Conservation (phyloP, 2,888 invertebrate genomes). For the Linnaemya vulpina region DNA sequence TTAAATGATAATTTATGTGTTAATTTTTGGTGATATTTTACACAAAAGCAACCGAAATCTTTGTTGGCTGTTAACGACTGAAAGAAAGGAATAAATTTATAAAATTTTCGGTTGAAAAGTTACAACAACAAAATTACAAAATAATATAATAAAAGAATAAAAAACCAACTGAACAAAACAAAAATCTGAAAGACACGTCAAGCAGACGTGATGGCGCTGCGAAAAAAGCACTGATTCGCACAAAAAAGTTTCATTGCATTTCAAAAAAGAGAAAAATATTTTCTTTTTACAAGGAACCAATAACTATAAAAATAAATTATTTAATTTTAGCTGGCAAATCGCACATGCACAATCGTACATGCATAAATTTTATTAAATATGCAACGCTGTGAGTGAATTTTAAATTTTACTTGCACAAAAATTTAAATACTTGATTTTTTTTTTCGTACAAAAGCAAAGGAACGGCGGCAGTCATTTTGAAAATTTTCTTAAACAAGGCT, state of each 20-base stretch:
- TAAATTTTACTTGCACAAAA: neutral
- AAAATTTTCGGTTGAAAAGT: slow-evolving; percentile 26
- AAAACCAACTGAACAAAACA: slow-evolving; percentile 20
- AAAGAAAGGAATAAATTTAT: slow-evolving; percentile 16
- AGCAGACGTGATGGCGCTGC: slow-evolving; percentile 76
- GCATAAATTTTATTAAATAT: slow-evolving; percentile 8
- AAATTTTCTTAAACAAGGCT: too few species aligned
- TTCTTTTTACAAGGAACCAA: slow-evolving; percentile 39
- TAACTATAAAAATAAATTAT: slow-evolving; percentile 60
- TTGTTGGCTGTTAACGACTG: slow-evolving; percentile 28
- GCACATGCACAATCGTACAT: neutral
- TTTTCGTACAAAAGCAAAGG: neutral
- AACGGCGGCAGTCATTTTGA: neutral
- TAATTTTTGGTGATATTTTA: slow-evolving; percentile 58
- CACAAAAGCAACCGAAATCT: slow-evolving; percentile 41
- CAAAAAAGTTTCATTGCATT: slow-evolving; percentile 43
- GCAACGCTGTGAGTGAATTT: neutral
- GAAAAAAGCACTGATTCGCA: slow-evolving; percentile 47
- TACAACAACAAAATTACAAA: slow-evolving; percentile 55
- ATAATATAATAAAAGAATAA: slow-evolving; percentile 54
- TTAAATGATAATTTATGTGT: slow-evolving; percentile 71
- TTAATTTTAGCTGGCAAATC: slow-evolving; percentile 25
- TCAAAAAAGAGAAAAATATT: slow-evolving; percentile 19
- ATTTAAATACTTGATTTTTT: neutral
- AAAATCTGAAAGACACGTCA: slow-evolving; percentile 72